These are phyloP conservation scores for Perccottus glenii DNA, from an alignment of 2,113 vertebrate genomes.

Conservation along the genomic window DNA sequence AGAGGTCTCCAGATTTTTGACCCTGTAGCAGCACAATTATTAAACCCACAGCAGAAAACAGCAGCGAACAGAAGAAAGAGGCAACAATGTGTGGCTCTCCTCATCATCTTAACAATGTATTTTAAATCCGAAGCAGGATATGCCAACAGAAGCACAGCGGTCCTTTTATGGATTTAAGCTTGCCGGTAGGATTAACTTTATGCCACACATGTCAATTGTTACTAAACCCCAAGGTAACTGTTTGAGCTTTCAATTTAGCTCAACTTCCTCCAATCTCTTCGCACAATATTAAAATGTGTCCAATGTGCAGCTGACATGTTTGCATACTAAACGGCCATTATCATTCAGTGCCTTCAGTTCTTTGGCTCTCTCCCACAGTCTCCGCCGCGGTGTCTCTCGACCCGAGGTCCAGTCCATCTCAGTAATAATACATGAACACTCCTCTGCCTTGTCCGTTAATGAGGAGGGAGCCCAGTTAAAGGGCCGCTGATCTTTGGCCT, in stretches of 20 bases:
- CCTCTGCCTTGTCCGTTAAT: conserved; percentile 73
- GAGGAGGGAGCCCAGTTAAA: conserved; percentile 66
- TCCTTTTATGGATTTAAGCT: no score
- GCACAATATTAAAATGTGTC: conserved; percentile 46
- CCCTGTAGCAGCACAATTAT: no score
- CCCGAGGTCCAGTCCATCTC: conserved; percentile 54
- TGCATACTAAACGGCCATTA: conserved; percentile 70
- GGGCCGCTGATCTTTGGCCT: conserved; percentile 70
- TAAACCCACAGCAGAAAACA: no score
- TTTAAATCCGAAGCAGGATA: no score
- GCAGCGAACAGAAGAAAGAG: no score
- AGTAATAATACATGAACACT: conserved; percentile 80
- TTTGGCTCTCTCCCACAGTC: conserved; percentile 6
- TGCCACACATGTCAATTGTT: conserved; percentile 11
- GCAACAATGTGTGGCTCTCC: no score
- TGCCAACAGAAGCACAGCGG: no score
- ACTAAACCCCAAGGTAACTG: not conserved
- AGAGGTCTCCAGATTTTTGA: no score
- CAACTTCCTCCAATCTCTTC: not conserved
- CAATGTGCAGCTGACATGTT: conserved; percentile 51
- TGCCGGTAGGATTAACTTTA: not conserved
- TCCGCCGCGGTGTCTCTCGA: conserved; percentile 24
- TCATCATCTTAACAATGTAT: no score
- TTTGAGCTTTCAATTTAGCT: conserved; percentile 2
- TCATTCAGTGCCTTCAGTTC: conserved; percentile 54